phyloP scores from a whole-genome alignment of 2,797 vertebrate genomes.

The Malacoctenus gilli region DNA sequence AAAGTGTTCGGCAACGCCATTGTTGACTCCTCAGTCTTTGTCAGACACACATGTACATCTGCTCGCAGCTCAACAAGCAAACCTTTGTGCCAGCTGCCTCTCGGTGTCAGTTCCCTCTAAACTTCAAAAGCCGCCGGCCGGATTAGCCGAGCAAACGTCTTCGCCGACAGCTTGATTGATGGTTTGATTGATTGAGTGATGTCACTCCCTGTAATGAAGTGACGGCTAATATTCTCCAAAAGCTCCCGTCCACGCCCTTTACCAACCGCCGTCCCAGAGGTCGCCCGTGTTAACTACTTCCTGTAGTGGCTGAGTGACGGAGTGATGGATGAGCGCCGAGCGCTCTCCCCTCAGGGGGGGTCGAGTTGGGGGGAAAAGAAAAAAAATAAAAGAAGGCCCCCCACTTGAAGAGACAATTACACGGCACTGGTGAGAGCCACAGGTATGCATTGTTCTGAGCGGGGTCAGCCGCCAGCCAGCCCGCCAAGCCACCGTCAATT shows the following conservation, averaged over 20 bases:
- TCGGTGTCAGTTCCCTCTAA: slow-evolving; percentile 33
- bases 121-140: slow-evolving; percentile 51
- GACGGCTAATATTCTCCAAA: slow-evolving; percentile 57
- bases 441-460: slow-evolving; percentile 80
- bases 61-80: background rate
- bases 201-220: slow-evolving; percentile 57
- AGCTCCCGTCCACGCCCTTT: slow-evolving; percentile 32
- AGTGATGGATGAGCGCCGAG: slow-evolving; percentile 76
- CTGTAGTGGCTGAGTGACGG: slow-evolving; percentile 77
- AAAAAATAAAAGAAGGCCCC: slow-evolving; percentile 47
- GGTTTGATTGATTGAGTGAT: slow-evolving; percentile 59
- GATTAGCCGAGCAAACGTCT: slow-evolving; percentile 53
- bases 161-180: slow-evolving; percentile 49
- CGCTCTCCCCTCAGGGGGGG: slow-evolving; percentile 65
- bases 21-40: background rate
- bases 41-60: background rate
- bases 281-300: slow-evolving; percentile 79
- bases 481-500: slow-evolving; percentile 67
- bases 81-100: background rate
- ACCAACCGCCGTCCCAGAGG: slow-evolving; percentile 63
- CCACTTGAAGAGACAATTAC: slow-evolving; percentile 78
- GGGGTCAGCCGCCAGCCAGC: slow-evolving; percentile 74
- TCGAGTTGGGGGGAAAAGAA: slow-evolving; percentile 39
- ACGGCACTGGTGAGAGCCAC: slow-evolving; percentile 70
- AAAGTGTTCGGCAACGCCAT: background rate